Conservation (phyloP, 2,797 vertebrate species). For the Malacoctenus gilli region DNA sequence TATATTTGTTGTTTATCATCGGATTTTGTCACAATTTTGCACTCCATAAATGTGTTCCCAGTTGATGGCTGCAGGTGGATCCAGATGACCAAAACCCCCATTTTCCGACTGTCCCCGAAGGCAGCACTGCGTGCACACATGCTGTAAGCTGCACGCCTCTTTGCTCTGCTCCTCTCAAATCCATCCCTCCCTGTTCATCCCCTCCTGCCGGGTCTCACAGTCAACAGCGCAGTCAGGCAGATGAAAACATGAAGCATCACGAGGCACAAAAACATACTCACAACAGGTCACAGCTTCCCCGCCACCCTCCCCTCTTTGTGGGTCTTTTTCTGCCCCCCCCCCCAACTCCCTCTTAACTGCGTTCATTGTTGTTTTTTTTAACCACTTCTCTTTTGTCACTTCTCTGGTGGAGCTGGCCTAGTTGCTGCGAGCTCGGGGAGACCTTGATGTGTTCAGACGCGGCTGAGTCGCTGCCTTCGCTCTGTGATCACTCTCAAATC, state of each 20-base stretch:
- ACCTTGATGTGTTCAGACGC: slow-evolving; percentile 60
- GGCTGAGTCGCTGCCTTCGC: slow-evolving; percentile 24
- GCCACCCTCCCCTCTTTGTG: neutral
- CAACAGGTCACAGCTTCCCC: neutral
- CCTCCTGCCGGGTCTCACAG: slow-evolving; percentile 25
- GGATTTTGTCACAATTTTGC: too few relatives aligned
- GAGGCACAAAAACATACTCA: slow-evolving; percentile 13
- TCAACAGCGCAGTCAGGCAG: slow-evolving; percentile 11
- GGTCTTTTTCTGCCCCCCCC: slow-evolving; percentile 4
- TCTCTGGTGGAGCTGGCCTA: slow-evolving; percentile 37
- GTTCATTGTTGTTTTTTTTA: too few relatives aligned
- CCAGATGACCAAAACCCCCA: rapidly evolving
- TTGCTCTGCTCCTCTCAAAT: slow-evolving; percentile 42
- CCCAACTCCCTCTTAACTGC: slow-evolving; percentile 5
- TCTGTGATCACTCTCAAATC: slow-evolving; percentile 24
- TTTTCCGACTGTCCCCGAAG: slow-evolving; percentile 44
- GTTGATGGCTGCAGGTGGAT: too few relatives aligned
- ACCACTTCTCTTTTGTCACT: slow-evolving; percentile 16
- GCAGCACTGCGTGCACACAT: slow-evolving; percentile 53
- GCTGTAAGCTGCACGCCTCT: slow-evolving; percentile 39
- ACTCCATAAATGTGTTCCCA: too few relatives aligned
- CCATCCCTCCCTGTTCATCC: slow-evolving; percentile 40
- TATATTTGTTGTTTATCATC: too few relatives aligned
- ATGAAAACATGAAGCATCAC: slow-evolving; percentile 46
- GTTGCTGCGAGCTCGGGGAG: slow-evolving; percentile 23